Conservation (phyloP, 2,113 vertebrate genomes). For the Promerops cafer region DNA sequence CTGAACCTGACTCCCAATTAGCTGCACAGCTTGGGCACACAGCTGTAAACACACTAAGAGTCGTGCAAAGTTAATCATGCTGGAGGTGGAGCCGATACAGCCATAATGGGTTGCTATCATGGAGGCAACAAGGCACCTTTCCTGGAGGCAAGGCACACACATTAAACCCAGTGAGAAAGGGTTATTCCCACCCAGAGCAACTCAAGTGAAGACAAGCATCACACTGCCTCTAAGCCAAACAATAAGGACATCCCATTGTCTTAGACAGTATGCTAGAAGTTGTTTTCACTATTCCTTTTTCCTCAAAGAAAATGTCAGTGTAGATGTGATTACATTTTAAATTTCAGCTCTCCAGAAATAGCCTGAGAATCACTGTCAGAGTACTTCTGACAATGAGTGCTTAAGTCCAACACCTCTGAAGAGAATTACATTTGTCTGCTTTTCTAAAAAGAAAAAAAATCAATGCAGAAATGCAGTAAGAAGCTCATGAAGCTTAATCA, state of each 20-base stretch:
- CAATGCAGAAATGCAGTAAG: not conserved
- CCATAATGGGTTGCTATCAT: not conserved
- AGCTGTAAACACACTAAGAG: not conserved
- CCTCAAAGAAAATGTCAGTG: not conserved
- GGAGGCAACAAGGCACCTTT: not conserved
- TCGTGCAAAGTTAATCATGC: not conserved
- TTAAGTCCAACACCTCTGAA: not conserved
- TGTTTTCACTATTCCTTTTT: not conserved
- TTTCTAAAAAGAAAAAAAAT: not conserved
- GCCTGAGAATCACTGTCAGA: not conserved
- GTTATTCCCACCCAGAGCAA: not conserved
- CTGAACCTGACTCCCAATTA: constrained; percentile 27
- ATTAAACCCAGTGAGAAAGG: not conserved
- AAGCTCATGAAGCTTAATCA: not conserved
- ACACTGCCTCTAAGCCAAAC: not conserved
- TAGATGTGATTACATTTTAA: not conserved
- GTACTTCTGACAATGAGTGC: not conserved
- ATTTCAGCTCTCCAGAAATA: not conserved
- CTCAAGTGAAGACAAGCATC: not conserved
- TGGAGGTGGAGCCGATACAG: not conserved
- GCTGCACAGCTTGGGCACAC: constrained; percentile 15
- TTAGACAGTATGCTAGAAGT: not conserved
- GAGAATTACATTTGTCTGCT: not conserved
- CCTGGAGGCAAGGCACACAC: not conserved
- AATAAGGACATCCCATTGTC: not conserved